phyloP scores from a whole-genome alignment of 2,888 invertebrate species.

The Galerucella pusilla region DNA sequence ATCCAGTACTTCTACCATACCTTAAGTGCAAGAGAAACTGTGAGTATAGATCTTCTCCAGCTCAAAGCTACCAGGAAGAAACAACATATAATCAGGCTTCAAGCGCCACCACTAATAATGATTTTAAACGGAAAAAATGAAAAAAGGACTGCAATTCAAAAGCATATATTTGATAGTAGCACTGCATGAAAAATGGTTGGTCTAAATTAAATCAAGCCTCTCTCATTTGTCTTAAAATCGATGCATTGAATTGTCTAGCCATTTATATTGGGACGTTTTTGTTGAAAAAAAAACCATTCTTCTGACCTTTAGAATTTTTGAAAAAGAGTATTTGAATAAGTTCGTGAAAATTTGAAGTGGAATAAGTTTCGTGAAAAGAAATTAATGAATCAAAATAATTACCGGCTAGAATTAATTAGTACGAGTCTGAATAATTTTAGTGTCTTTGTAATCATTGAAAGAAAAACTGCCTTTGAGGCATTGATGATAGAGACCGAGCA shows the following conservation, averaged over 20 bases:
- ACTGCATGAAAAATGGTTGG: not conserved
- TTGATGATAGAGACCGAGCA: too few species aligned
- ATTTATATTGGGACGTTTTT: not conserved
- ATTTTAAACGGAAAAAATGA: too few species aligned
- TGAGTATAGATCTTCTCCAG: too few species aligned
- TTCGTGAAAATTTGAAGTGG: not conserved
- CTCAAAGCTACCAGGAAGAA: too few species aligned
- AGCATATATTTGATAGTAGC: not conserved
- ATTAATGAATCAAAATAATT: conserved; percentile 8
- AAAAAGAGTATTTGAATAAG: conserved; percentile 6
- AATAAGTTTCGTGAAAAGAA: conserved; percentile 2
- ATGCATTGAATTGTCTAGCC: not conserved
- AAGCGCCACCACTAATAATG: too few species aligned
- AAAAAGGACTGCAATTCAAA: not conserved
- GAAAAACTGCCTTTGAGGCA: not conserved
- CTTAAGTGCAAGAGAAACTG: too few species aligned
- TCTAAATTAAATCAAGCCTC: not conserved
- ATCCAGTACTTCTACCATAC: too few species aligned
- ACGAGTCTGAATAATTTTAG: not conserved
- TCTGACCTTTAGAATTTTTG: not conserved
- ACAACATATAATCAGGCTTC: too few species aligned
- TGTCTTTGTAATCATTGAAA: not conserved
- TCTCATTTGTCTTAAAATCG: not conserved
- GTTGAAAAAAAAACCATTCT: not conserved
- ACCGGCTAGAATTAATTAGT: not conserved